phyloP scores from a whole-genome alignment of 2,113 vertebrate species.

The Neodon shergylaensis region DNA sequence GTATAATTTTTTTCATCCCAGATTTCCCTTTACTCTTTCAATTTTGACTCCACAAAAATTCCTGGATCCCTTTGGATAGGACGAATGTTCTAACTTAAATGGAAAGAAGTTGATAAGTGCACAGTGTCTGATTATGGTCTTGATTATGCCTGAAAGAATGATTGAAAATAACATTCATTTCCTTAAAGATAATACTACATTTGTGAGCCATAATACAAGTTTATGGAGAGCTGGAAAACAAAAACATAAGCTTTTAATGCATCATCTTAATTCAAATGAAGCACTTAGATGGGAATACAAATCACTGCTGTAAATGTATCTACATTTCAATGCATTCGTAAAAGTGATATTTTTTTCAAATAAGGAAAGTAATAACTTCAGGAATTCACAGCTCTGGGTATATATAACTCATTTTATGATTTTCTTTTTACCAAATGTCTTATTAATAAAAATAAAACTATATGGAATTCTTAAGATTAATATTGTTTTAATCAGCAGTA shows the following conservation, averaged over 20 bases:
- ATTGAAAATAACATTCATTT: slow-evolving; percentile 17
- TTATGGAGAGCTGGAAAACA: slow-evolving; percentile 57
- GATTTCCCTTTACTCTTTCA: neutral
- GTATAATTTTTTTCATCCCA: neutral
- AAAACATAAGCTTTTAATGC: slow-evolving; percentile 59
- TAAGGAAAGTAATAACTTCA: slow-evolving; percentile 55
- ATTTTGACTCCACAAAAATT: neutral
- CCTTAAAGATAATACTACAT: slow-evolving; percentile 15
- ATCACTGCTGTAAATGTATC: slow-evolving; percentile 56
- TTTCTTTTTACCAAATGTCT: slow-evolving; percentile 49
- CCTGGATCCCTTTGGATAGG: neutral
- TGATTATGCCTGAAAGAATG: slow-evolving; percentile 37
- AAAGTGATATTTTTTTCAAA: slow-evolving; percentile 64
- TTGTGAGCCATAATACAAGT: slow-evolving; percentile 2
- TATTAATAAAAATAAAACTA: slow-evolving; percentile 67
- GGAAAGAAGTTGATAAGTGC: neutral
- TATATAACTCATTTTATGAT: slow-evolving; percentile 54
- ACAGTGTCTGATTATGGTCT: neutral
- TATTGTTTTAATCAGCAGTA: slow-evolving; percentile 51
- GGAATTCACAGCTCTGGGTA: slow-evolving; percentile 56
- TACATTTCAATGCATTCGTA: slow-evolving; percentile 65
- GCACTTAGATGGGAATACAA: slow-evolving; percentile 29
- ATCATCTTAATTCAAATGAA: slow-evolving; percentile 48
- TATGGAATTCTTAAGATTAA: slow-evolving; percentile 61
- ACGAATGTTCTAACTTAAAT: neutral